Conservation (phyloP, 2,797 vertebrate genomes). For the Sardinella longiceps region DNA sequence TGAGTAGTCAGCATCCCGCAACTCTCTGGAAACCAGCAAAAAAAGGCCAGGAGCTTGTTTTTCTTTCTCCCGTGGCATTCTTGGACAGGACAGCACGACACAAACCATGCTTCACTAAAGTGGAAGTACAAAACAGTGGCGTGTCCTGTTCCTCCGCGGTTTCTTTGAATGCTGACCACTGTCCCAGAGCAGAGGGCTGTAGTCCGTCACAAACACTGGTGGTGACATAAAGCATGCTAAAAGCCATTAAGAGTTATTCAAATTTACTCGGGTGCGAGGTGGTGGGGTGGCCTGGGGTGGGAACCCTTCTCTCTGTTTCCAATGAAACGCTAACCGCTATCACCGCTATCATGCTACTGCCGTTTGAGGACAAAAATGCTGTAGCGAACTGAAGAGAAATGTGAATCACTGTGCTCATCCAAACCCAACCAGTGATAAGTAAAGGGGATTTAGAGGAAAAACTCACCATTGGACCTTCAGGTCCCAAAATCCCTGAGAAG, state of each 20-base stretch:
- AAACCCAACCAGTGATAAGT: background rate
- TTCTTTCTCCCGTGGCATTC: background rate
- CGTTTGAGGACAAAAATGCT: background rate
- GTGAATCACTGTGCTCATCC: background rate
- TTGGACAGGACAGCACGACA: background rate
- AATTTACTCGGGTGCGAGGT: background rate
- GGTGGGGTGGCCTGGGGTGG: background rate
- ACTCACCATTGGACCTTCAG: constrained; percentile 80
- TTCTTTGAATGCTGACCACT: background rate
- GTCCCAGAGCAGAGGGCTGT: background rate
- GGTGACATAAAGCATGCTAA: background rate
- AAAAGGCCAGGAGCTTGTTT: background rate
- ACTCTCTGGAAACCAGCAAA: background rate
- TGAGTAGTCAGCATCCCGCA: background rate
- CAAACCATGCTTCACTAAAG: background rate
- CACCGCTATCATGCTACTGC: background rate
- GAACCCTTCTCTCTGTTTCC: background rate
- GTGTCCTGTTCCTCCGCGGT: background rate
- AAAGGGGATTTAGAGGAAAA: background rate
- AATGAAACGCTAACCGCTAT: background rate
- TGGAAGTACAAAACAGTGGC: background rate
- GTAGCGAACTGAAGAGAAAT: constrained; percentile 5
- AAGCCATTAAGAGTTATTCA: background rate
- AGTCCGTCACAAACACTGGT: background rate
- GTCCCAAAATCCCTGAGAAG: constrained; percentile 79